A percentile compares a stretch with the other conserved stretches of the same genome.
Conservation (phyloP, 2,888 invertebrate genomes). For the Kryphioiulus occultus region DNA sequence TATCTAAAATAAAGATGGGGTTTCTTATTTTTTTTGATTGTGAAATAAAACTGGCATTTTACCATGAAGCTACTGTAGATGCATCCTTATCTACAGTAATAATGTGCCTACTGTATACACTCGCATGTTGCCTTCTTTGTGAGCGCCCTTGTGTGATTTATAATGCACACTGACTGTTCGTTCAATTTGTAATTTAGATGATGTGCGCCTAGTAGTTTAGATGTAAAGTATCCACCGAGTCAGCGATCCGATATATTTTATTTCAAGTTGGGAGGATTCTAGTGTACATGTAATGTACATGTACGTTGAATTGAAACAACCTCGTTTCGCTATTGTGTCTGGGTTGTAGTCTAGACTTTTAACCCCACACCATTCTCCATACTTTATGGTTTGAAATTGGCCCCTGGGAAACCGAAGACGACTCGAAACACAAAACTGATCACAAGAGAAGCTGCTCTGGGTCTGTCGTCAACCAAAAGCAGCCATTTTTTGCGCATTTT, state of each 20-base stretch:
- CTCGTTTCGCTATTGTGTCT: neutral
- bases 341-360: neutral
- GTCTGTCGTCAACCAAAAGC: neutral
- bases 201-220: neutral
- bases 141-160: neutral
- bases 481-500: no score
- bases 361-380: neutral
- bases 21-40: no score
- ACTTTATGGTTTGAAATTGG: neutral
- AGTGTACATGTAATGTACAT: no score
- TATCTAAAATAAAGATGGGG: no score
- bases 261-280: neutral
- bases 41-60: no score
- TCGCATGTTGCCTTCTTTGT: no score
- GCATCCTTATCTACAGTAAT: no score
- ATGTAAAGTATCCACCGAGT: neutral
- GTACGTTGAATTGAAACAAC: neutral
- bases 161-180: neutral
- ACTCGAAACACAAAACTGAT: neutral
- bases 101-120: no score
- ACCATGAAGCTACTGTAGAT: no score
- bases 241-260: neutral
- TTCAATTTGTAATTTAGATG: neutral
- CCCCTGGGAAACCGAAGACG: neutral
- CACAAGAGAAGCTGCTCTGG: neutral